Percentiles rank a stretch among this genome's conserved stretches.
Evolutionary conservation across 2,113 vertebrate genomes (phyloP).

Genomic region (Cardinalis cardinalis): DNA sequence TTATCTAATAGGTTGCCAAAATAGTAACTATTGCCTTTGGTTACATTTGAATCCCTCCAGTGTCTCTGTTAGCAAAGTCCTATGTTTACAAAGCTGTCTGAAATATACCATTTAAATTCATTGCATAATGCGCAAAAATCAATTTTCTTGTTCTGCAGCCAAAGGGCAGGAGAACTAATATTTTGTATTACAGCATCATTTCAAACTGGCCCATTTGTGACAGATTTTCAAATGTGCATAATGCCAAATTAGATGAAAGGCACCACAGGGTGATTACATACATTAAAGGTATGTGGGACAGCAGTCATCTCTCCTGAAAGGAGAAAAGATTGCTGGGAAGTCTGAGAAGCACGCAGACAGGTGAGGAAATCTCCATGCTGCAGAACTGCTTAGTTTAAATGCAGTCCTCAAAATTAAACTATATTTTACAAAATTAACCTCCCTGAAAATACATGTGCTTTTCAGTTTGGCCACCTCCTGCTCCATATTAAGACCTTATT

Average conservation of each 20-base stretch:
- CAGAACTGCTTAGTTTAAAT: neutral
- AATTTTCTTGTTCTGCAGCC: conserved; percentile 46
- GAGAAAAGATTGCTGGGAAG: neutral
- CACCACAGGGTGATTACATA: neutral
- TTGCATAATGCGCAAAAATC: conserved; percentile 30
- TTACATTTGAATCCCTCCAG: neutral
- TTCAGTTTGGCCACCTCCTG: neutral
- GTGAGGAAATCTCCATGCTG: neutral
- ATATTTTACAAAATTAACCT: neutral
- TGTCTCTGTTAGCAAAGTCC: conserved; percentile 2
- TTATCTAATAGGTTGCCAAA: neutral
- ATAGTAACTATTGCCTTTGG: neutral
- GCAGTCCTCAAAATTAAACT: neutral
- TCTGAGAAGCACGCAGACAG: neutral
- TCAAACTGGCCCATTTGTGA: conserved; percentile 10
- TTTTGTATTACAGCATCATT: neutral
- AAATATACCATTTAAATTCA: conserved; percentile 47
- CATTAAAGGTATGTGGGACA: neutral
- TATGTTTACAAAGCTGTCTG: conserved; percentile 37
- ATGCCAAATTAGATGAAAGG: neutral
- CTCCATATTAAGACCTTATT: neutral
- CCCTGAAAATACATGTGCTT: neutral
- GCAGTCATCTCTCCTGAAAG: neutral
- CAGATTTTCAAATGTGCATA: conserved; percentile 19
- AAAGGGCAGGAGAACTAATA: conserved; percentile 45